Percentiles rank a stretch among this genome's conserved stretches.
These are phyloP conservation scores for Sinodicranocentrus sp. DNA, from an alignment of 2,888 invertebrate species.

Conservation along the genomic window DNA sequence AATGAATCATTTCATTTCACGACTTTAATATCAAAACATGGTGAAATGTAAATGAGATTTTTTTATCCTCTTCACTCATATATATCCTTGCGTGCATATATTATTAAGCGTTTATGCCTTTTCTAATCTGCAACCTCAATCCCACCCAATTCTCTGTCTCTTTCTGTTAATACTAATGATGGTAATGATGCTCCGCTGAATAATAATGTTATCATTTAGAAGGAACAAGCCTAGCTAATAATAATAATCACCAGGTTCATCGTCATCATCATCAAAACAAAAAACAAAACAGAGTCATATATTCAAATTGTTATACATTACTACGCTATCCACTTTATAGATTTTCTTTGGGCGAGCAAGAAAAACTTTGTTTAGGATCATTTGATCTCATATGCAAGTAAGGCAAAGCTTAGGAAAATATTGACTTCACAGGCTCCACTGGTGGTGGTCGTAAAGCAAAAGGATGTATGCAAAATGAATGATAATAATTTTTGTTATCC, in stretches of 20 bases:
- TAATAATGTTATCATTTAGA: slow-evolving; percentile 36
- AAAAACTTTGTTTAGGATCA: slow-evolving; percentile 28
- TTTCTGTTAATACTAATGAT: slow-evolving; percentile 28
- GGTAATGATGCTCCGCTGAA: neutral
- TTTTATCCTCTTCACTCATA: neutral
- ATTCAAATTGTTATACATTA: neutral
- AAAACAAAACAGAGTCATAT: neutral
- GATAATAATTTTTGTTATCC: slow-evolving; percentile 11
- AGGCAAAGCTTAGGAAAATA: slow-evolving; percentile 7
- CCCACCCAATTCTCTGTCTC: slow-evolving; percentile 26
- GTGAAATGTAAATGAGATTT: slow-evolving; percentile 42
- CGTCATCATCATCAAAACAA: slow-evolving; percentile 9
- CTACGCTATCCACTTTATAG: neutral
- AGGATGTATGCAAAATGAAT: slow-evolving; percentile 4
- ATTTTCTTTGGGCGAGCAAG: neutral
- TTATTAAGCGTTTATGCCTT: neutral
- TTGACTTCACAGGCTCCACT: slow-evolving; percentile 35
- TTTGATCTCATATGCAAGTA: slow-evolving; percentile 13
- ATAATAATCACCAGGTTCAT: slow-evolving; percentile 21
- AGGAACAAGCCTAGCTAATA: slow-evolving; percentile 33
- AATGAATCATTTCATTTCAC: slow-evolving; percentile 24
- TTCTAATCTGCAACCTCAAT: slow-evolving; percentile 7
- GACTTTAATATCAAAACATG: slow-evolving; percentile 23
- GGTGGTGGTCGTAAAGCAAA: slow-evolving; percentile 40
- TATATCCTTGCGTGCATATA: neutral